Base-by-base conservation (phyloP, 2,113 vertebrate species). In the Lynx canadensis region DNA sequence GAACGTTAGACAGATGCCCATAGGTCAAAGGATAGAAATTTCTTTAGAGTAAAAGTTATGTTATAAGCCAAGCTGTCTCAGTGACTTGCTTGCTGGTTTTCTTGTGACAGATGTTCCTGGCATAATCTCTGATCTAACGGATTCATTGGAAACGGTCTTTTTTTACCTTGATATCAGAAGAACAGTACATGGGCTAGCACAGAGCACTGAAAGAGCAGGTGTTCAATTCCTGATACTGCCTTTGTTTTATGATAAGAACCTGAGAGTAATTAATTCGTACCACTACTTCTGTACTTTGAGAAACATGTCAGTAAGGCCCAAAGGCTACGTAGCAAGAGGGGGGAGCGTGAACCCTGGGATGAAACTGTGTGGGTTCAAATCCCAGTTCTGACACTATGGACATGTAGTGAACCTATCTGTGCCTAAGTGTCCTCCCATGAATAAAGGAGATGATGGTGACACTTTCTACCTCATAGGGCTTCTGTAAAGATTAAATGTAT, bases 81-180 rank as follows among this genome's bases (percentile, higher is more conserved):
- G 14, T 23, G 71, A 55, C 27, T 29, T 38, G 33, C n/a, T 89
- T 65, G 38, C 65, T 79, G 29, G 23, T 82, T 92, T 92, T 76
- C 73, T 95, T 90, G 57, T 57, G 55, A n/a, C 71, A 12, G 23
- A 45, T 33, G 0, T 48, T 15, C 12, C 4, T 45, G 29, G 16
- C 8, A 2, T 86, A 9, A 52, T 84, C 50, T 85, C 82, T 79
- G 82, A 69, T 45, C 52, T 79, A 23, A 71, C 25, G 41, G 66
- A 6, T 93, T 78, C 92, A 25, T 7, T 50, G 19, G 81, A 88
- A 63, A 84, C 65, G 52, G 8, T 85, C 2, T 57, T 79, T 84
- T 84, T 96, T 78, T 23, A n/a, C n/a, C 71, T 48, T 60, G 45
- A 7, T 86, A 48, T 91, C 81, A 68, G 45, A 60, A 93, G 33